Evolutionary conservation across 92 coral and sea anemone species (phyloP).

Genomic region (Phenganax marumi): DNA sequence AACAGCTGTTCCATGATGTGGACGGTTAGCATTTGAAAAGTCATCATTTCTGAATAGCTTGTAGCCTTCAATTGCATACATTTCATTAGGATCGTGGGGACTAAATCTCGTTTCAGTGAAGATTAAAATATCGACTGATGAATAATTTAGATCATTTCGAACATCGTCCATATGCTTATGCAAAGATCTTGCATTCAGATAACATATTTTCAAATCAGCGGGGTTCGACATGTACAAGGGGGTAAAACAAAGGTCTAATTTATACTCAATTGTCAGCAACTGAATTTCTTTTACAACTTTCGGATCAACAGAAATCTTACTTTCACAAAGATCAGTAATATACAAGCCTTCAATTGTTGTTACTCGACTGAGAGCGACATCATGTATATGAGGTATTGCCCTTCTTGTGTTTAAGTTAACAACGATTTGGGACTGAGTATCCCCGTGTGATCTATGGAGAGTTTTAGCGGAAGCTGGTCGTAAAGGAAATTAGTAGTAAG

Average conservation of each 20-base stretch:
- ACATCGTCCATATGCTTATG: slow-evolving; percentile 62
- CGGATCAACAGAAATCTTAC: slow-evolving; percentile 53
- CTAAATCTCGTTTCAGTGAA: slow-evolving; percentile 56
- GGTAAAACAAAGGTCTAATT: slow-evolving; percentile 9
- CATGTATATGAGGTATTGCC: too few relatives aligned
- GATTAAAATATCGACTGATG: slow-evolving; percentile 51
- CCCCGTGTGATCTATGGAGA: too few relatives aligned
- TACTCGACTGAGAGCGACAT: too few relatives aligned
- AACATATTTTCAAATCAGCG: slow-evolving; percentile 39
- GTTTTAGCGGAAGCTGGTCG: too few relatives aligned
- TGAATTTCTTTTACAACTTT: slow-evolving; percentile 26
- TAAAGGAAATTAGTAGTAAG: too few relatives aligned
- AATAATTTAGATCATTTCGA: slow-evolving; percentile 52
- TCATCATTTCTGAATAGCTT: slow-evolving; percentile 52
- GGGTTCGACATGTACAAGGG: neutral
- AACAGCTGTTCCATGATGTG: slow-evolving; percentile 66
- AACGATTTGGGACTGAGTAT: slow-evolving; percentile 57
- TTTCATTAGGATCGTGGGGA: slow-evolving; percentile 42
- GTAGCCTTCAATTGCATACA: slow-evolving; percentile 50
- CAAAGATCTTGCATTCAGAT: slow-evolving; percentile 59
- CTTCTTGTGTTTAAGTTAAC: slow-evolving; percentile 56
- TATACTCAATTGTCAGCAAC: slow-evolving; percentile 3
- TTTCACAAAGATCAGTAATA: slow-evolving; percentile 62
- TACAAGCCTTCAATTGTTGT: too few relatives aligned
- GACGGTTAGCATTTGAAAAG: slow-evolving; percentile 49